Conservation (phyloP, 2,888 invertebrate species). For the Scaptomyza tumidula region DNA sequence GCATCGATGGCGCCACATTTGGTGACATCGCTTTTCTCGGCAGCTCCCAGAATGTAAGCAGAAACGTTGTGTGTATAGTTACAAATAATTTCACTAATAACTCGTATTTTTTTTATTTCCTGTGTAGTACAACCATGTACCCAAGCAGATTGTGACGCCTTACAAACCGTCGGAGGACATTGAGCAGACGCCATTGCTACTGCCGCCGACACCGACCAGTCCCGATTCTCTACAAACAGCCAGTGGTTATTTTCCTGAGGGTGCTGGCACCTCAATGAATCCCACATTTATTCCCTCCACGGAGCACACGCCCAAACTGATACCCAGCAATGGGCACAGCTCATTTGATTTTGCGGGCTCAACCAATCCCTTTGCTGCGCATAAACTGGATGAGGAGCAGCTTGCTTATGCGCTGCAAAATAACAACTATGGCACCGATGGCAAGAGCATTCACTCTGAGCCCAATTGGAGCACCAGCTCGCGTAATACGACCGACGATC, state of each 20-base stretch:
- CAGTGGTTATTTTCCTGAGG: slow-evolving; percentile 84
- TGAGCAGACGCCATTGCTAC: slow-evolving; percentile 88
- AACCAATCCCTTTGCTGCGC: slow-evolving; percentile 83
- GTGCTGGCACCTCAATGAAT: slow-evolving; percentile 82
- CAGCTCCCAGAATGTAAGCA: slow-evolving; percentile 83
- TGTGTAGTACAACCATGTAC: slow-evolving; percentile 89
- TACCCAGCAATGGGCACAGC: slow-evolving; percentile 77
- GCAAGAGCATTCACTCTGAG: slow-evolving; percentile 67
- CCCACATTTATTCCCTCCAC: slow-evolving; percentile 84
- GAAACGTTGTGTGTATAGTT: neutral
- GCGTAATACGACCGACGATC: slow-evolving; percentile 79
- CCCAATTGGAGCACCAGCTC: slow-evolving; percentile 60
- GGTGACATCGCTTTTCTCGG: slow-evolving; percentile 92
- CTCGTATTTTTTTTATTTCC: neutral
- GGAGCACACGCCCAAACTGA: slow-evolving; percentile 84
- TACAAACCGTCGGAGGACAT: slow-evolving; percentile 94
- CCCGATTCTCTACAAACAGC: slow-evolving; percentile 85
- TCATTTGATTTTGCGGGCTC: slow-evolving; percentile 82
- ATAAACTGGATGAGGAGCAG: slow-evolving; percentile 60
- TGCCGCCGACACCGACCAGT: slow-evolving; percentile 85
- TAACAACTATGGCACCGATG: slow-evolving; percentile 82
- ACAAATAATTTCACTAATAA: neutral
- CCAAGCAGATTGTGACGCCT: slow-evolving; percentile 94
- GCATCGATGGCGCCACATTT: slow-evolving; percentile 98
- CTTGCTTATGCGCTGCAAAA: slow-evolving; percentile 81